Percentiles rank a stretch among this genome's conserved stretches.
phyloP scores from a whole-genome alignment of 2,888 invertebrate species.

The Drepanosiphum platanoidis region DNA sequence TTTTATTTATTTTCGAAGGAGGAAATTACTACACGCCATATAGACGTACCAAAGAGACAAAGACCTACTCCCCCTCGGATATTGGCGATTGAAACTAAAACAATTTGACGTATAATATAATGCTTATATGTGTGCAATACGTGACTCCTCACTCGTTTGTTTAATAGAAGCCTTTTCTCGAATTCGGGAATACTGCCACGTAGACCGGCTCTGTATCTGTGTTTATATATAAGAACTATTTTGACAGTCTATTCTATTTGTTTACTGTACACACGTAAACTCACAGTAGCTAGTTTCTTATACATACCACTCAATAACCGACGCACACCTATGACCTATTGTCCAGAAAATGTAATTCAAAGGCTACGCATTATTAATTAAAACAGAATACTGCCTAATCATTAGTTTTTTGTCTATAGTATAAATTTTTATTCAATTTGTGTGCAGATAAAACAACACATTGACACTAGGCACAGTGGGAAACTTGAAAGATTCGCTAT shows the following conservation, averaged over 20 bases:
- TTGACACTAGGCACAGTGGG: no score
- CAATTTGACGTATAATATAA: background rate
- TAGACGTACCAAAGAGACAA: no score
- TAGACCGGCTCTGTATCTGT: background rate
- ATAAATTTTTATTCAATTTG: no score
- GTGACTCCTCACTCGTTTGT: no score
- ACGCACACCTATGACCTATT: background rate
- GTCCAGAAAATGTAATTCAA: background rate
- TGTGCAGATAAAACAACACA: no score
- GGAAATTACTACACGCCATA: background rate
- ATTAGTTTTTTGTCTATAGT: no score
- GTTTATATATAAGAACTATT: background rate
- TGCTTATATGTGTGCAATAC: background rate
- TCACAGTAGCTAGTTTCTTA: background rate
- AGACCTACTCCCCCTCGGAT: no score
- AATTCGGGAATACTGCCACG: background rate
- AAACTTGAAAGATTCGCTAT: no score
- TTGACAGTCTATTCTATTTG: background rate
- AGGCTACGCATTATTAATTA: background rate
- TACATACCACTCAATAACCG: background rate
- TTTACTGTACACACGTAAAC: background rate
- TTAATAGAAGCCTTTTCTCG: background rate
- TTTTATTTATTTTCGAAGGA: background rate
- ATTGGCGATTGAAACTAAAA: background rate
- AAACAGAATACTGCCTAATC: background rate